Conservation (phyloP, 2,797 vertebrate genomes). For the Tachyglossus aculeatus region DNA sequence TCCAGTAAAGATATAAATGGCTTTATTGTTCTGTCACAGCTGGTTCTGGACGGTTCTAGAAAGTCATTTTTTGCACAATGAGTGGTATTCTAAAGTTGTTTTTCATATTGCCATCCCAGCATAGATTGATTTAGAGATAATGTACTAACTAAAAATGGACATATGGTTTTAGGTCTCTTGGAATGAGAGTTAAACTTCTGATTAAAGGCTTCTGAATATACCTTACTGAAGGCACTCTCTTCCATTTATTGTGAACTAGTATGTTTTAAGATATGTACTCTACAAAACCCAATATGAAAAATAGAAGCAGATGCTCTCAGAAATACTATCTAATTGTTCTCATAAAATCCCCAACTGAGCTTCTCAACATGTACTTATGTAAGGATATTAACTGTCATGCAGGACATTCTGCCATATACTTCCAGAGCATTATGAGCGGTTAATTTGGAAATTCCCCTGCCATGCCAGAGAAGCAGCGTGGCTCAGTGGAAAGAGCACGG, state of each 20-base stretch:
- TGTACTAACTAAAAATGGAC: constrained; percentile 7
- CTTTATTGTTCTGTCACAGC: constrained; percentile 52
- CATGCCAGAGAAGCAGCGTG: too few relatives aligned
- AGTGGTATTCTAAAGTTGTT: constrained; percentile 37
- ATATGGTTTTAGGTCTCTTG: constrained; percentile 33
- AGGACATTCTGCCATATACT: too few relatives aligned
- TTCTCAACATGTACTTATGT: too few relatives aligned
- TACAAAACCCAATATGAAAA: constrained; percentile 13
- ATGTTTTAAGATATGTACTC: constrained; percentile 29
- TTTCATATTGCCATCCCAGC: constrained; percentile 9
- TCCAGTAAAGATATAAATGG: constrained; percentile 55
- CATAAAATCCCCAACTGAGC: too few relatives aligned
- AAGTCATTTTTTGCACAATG: constrained; percentile 34
- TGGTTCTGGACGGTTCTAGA: constrained; percentile 32
- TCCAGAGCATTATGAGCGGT: too few relatives aligned
- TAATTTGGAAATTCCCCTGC: too few relatives aligned
- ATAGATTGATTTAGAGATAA: constrained; percentile 46
- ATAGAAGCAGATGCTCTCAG: too few relatives aligned
- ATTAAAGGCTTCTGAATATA: constrained; percentile 54
- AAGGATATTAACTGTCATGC: too few relatives aligned
- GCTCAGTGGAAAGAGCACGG: too few relatives aligned
- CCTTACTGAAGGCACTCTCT: constrained; percentile 21
- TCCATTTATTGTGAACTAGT: constrained; percentile 30
- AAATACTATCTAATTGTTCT: too few relatives aligned
- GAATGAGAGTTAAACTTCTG: constrained; percentile 36